Conservation (phyloP, 2,888 invertebrate genomes). For the Melanargia galathea region DNA sequence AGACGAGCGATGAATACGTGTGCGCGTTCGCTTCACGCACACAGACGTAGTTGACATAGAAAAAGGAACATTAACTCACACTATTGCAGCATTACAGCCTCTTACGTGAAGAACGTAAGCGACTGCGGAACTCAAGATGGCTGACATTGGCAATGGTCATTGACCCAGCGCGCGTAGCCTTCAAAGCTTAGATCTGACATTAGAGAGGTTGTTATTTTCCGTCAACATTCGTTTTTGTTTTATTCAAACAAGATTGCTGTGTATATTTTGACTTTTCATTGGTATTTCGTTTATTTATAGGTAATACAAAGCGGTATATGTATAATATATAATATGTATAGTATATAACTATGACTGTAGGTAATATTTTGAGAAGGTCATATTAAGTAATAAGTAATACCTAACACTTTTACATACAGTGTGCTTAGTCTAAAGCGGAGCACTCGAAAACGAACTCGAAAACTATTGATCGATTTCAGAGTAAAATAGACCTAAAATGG, state of each 20-base stretch:
- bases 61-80: slow-evolving; percentile 80
- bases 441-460: no score
- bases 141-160: slow-evolving; percentile 82
- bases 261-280: slow-evolving; percentile 20
- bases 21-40: slow-evolving; percentile 70
- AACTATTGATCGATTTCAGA: no score
- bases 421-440: no score
- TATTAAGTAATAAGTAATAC: neutral
- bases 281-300: slow-evolving; percentile 9
- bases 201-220: slow-evolving; percentile 79
- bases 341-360: neutral
- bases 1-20: slow-evolving; percentile 43
- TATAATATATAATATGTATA: neutral
- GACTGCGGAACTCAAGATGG: slow-evolving; percentile 82
- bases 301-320: neutral
- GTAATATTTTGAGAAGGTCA: neutral
- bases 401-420: no score
- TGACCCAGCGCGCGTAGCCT: slow-evolving; percentile 77
- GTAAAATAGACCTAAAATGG: no score
- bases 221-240: slow-evolving; percentile 59
- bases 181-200: slow-evolving; percentile 79
- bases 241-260: slow-evolving; percentile 27
- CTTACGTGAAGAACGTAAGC: slow-evolving; percentile 82
- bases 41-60: slow-evolving; percentile 60
- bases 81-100: slow-evolving; percentile 74